These are phyloP conservation scores for Clamator glandarius DNA, from an alignment of 2,797 vertebrate species.

Conservation along the genomic window DNA sequence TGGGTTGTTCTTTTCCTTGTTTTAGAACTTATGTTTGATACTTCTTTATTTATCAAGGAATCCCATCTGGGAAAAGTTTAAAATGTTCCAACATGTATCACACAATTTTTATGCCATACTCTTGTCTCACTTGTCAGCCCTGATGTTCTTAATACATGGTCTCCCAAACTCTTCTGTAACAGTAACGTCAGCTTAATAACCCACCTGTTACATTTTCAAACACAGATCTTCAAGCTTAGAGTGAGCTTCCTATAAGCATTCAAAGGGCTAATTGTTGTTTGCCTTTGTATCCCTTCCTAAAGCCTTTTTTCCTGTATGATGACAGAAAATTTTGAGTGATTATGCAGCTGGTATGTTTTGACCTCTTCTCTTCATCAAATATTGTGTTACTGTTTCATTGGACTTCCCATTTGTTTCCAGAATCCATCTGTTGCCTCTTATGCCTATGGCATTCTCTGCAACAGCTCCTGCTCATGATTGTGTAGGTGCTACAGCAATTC, in stretches of 20 bases:
- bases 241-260: background rate
- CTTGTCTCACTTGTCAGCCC: background rate
- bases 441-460: background rate
- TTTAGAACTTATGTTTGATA: background rate
- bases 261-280: background rate
- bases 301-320: background rate
- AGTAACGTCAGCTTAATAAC: background rate
- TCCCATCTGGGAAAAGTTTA: background rate
- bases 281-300: background rate
- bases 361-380: conserved; percentile 19
- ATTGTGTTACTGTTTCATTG: background rate
- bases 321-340: background rate
- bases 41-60: background rate
- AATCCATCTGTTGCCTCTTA: background rate
- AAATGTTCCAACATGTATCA: background rate
- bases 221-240: background rate
- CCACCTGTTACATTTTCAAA: background rate
- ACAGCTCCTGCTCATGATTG: background rate
- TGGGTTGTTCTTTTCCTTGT: background rate
- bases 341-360: conserved; percentile 5
- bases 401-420: background rate
- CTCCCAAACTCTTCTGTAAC: background rate
- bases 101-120: background rate
- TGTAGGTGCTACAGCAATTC: background rate
- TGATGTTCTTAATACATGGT: background rate